phyloP scores from a whole-genome alignment of 2,888 invertebrate species.

The Synergus itoensis region DNA sequence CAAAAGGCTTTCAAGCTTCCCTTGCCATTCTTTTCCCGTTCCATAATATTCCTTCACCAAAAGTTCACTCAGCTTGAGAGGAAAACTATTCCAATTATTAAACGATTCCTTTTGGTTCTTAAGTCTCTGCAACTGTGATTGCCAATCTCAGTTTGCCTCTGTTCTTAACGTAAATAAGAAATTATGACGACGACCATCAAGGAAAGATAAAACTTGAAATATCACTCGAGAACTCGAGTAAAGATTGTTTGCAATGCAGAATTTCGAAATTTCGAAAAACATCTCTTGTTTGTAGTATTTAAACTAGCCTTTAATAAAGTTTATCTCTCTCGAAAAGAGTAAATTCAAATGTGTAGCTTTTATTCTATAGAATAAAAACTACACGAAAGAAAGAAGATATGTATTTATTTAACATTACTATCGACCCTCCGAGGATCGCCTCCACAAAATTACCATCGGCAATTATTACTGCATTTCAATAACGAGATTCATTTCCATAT shows the following conservation, averaged over 20 bases:
- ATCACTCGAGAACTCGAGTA: not conserved
- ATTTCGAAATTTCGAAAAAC: not conserved
- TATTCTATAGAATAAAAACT: not conserved
- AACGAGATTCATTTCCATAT: not conserved
- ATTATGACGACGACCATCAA: not conserved
- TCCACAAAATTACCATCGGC: not conserved
- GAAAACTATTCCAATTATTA: slow-evolving; percentile 35
- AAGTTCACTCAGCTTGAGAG: not conserved
- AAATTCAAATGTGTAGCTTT: not conserved
- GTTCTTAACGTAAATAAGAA: slow-evolving; percentile 19
- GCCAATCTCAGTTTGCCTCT: slow-evolving; percentile 15
- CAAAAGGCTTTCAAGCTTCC: not conserved
- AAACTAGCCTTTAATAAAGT: not conserved
- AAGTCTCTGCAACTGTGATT: slow-evolving; percentile 32
- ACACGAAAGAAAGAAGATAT: not conserved
- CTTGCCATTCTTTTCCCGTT: not conserved
- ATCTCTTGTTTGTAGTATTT: not conserved
- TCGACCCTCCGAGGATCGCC: not conserved
- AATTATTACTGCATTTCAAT: not conserved
- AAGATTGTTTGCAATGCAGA: not conserved
- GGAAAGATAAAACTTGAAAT: slow-evolving; percentile 21
- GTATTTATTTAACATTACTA: not conserved
- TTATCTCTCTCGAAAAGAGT: not conserved
- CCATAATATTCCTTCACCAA: slow-evolving; percentile 6
- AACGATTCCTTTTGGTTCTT: slow-evolving; percentile 11